Base-by-base conservation (phyloP, 1,140 invertebrate species). In the Meteorus sp. region DNA sequence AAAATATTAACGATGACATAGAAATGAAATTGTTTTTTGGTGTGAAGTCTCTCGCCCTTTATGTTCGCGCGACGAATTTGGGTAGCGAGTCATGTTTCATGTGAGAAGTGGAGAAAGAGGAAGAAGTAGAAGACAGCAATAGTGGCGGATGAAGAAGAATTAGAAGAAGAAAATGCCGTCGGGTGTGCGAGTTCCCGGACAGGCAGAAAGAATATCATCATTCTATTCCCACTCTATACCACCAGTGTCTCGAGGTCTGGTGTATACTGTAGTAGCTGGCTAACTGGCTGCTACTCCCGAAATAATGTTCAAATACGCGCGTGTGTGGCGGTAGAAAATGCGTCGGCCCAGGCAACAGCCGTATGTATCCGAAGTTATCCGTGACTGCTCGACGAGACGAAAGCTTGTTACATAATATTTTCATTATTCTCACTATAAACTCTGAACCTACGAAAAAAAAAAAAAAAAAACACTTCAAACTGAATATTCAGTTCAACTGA, bases 261-360 rank as follows among this genome's bases (percentile, higher is more conserved):
- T 58, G 50, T n/a, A n/a, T n/a, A n/a, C 13, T 29, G 23, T 23
- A n/a, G 44, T n/a, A 11, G 17, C 39, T 43, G 37, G n/a, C 31
- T 22, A 39, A 22, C 22, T 62, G 52, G 69, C 69, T 71, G 59
- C 65, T 66, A 66, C 66, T 72, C 72, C 70, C 68, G 65, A 71
- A 72, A 74, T 72, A 74, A 74, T 74, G 71, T 70, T 70, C 51
- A 57, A 45, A 57, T 22, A 45, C 53, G 19, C 31, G 19, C 27
- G 50, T 20, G 51, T 41, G 60, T 51, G 45, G 41, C 15, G 37
- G 44, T 23, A 37, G 35, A 25, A 19, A 37, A 37, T 20, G 39
- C 27, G 33, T 23, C 11, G 17, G 44, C 15, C 31, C 58, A 56
- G 56, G 41, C 58, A 48, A 41, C 17, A 52, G 44, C 39, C 39